Evolutionary conservation across 2,113 vertebrate genomes (phyloP).

Genomic region (Charina bottae): DNA sequence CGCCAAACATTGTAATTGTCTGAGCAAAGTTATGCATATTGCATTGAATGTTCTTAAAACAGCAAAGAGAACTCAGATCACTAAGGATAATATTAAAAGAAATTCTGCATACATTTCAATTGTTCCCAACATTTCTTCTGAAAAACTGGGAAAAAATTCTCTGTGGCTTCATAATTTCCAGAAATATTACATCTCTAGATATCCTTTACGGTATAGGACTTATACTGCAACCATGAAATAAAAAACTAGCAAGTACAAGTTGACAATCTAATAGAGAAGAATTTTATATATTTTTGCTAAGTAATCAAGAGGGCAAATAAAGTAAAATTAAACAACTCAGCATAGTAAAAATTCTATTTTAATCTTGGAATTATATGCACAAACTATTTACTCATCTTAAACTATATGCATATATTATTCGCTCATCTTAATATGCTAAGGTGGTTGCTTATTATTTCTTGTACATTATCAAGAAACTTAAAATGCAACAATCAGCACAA

Average conservation of each 20-base stretch:
- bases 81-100: neutral
- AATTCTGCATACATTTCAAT: neutral
- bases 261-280: neutral
- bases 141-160: neutral
- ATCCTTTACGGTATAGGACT: neutral
- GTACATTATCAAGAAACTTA: neutral
- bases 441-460: neutral
- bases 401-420: neutral
- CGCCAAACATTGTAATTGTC: neutral
- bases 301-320: neutral
- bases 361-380: neutral
- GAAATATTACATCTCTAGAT: neutral
- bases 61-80: neutral
- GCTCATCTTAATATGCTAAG: neutral
- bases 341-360: neutral
- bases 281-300: neutral
- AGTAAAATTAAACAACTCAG: neutral
- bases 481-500: neutral
- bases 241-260: neutral
- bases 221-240: neutral
- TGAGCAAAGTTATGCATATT: neutral
- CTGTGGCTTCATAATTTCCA: neutral
- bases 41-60: neutral
- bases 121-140: neutral
- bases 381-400: neutral